Evolutionary conservation across 1,140 invertebrate species (phyloP), one percentile per base, ranked within the genome.

Genomic region (Drosophila suzukii): DNA sequence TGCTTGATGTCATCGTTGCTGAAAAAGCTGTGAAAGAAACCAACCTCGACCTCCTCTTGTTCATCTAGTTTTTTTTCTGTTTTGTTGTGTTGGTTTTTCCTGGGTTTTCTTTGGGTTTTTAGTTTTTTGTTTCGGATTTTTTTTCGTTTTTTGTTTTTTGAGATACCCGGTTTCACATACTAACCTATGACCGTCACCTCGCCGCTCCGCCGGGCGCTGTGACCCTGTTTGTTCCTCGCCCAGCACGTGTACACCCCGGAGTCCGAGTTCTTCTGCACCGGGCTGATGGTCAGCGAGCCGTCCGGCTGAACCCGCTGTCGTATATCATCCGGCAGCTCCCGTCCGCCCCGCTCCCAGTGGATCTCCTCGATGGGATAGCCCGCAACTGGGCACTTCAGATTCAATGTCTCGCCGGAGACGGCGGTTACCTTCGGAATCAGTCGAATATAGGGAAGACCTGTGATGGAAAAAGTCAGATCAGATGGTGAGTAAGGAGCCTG

Each of bases 361-460:
- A 97, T 96, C 77, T 96, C 95, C 68, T 96, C 95, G 62, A 97
- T 96, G 7, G 97, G 97, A 92, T 96, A 97, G 4, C 97, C 92
- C 6, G 96, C 96, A 0, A 97, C 97, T 7, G 97, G 97, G 93
- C 97, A 98, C 84, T 96, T 96, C 15, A 98, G 93, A 47, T 95
- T 94, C 54, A 97, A 93, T 51, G 94, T 94, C 91, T 97, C 95
- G 36, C 96, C 96, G 1, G 97, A 96, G 6, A 97, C 96, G 1
- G 96, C 97, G 27, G 97, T 97, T 49, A 97, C 95, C 92, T 97
- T 97, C 1, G 95, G 95, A 91, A 98, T 97, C 12, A 95, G 93
- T 46, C 97, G 93, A 47, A 98, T 96, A 89, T 96, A 97, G 0
- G 97, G 97, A 74, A 96, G 94, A 85, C 97, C 97, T 97, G 85